These are phyloP conservation scores for Hassar affinis DNA, from an alignment of 2,113 vertebrate species.

Conservation along the genomic window DNA sequence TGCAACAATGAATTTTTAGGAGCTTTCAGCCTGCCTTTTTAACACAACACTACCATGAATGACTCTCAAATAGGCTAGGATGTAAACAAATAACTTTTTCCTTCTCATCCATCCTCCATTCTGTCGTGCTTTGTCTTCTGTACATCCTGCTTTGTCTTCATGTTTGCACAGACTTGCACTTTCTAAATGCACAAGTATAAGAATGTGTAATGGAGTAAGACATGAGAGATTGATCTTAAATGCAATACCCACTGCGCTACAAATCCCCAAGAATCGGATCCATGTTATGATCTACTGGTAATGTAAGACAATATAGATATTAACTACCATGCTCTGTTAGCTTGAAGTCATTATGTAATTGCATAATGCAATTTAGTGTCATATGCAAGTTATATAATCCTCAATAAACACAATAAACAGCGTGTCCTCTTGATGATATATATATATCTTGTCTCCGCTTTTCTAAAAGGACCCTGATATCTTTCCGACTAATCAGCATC, in stretches of 20 bases:
- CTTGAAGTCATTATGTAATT: not conserved
- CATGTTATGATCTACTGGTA: not conserved
- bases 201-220: not conserved
- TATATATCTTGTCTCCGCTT: not conserved
- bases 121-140: not conserved
- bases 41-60: not conserved
- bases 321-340: not conserved
- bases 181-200: not conserved
- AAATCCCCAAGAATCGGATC: not conserved
- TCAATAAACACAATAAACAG: not conserved
- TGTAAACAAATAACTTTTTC: not conserved
- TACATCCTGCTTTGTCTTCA: not conserved
- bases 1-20: not conserved
- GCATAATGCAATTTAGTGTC: not conserved
- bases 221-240: not conserved
- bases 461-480: not conserved
- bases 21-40: not conserved
- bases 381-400: too few species aligned
- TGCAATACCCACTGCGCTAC: not conserved
- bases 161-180: not conserved
- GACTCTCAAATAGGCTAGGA: not conserved
- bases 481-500: not conserved
- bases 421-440: not conserved
- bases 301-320: not conserved
- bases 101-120: not conserved